Conservation (phyloP, 2,888 invertebrate species). For the Odontocolon sp. region DNA sequence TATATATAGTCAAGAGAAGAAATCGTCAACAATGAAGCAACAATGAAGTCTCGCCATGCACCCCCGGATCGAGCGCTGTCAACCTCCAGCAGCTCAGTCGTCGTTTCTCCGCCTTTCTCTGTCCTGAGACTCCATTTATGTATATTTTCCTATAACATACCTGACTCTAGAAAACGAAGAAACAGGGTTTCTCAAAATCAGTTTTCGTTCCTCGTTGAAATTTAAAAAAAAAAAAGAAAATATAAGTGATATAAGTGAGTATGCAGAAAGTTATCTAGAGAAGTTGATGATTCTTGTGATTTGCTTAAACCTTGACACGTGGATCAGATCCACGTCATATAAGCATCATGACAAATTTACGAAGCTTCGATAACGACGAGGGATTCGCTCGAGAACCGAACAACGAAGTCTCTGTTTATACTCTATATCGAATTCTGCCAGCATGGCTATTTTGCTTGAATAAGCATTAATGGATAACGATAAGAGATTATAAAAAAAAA, state of each 20-base stretch:
- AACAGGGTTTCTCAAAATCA: slow-evolving; percentile 62
- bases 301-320: slow-evolving; percentile 14
- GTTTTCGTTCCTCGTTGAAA: no score
- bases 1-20: slow-evolving; percentile 61
- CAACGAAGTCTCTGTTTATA: slow-evolving; percentile 38
- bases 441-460: background rate
- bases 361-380: slow-evolving; percentile 20
- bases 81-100: slow-evolving; percentile 50
- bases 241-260: no score
- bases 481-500: background rate
- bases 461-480: slow-evolving; percentile 7
- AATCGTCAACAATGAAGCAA: slow-evolving; percentile 78
- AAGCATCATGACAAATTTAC: background rate
- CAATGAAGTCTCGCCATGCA: slow-evolving; percentile 70
- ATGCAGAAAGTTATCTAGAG: no score
- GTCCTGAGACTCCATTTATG: slow-evolving; percentile 71
- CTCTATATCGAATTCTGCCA: background rate
- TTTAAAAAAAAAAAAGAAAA: no score
- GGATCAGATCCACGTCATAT: background rate
- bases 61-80: slow-evolving; percentile 36
- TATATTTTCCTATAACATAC: slow-evolving; percentile 70
- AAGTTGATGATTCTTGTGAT: background rate
- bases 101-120: slow-evolving; percentile 66
- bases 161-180: slow-evolving; percentile 65
- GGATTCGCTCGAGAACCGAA: slow-evolving; percentile 14